Conservation (phyloP, 2,797 vertebrate genomes). For the Sebastes diaconus region DNA sequence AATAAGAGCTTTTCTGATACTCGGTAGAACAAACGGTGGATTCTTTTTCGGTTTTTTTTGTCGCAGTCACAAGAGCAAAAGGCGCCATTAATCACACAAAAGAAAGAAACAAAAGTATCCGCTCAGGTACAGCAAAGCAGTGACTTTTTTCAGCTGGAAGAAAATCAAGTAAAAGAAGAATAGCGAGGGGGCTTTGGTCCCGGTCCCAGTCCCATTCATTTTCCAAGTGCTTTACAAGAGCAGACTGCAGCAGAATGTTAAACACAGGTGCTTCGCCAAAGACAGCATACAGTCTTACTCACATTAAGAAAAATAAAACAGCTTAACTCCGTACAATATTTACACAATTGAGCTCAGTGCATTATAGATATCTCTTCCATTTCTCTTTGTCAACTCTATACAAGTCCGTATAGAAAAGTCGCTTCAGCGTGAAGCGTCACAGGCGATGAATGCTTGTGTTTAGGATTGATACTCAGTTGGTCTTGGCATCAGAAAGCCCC, state of each 20-base stretch:
- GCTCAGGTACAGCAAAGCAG: slow-evolving; percentile 20
- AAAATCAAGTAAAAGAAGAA: slow-evolving; percentile 49
- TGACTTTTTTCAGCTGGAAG: slow-evolving; percentile 42
- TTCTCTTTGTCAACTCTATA: slow-evolving; percentile 34
- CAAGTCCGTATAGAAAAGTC: slow-evolving; percentile 26
- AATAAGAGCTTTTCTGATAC: slow-evolving; percentile 15
- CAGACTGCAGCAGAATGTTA: slow-evolving; percentile 56
- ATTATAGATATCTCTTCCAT: slow-evolving; percentile 25
- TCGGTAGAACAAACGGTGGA: background rate
- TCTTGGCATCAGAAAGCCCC: slow-evolving; percentile 40
- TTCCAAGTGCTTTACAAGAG: slow-evolving; percentile 61
- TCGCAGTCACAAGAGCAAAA: slow-evolving; percentile 33
- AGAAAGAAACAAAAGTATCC: background rate
- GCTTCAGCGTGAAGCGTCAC: slow-evolving; percentile 11
- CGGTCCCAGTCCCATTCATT: slow-evolving; percentile 49
- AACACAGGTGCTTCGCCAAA: slow-evolving; percentile 49
- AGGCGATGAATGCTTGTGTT: slow-evolving; percentile 32
- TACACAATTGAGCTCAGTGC: slow-evolving; percentile 68
- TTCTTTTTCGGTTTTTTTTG: slow-evolving; percentile 18
- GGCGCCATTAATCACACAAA: slow-evolving; percentile 20
- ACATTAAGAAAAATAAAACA: slow-evolving; percentile 62
- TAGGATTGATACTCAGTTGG: slow-evolving; percentile 25
- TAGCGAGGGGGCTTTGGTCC: slow-evolving; percentile 49
- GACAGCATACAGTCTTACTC: slow-evolving; percentile 29
- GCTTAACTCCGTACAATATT: slow-evolving; percentile 42